Percentiles rank a stretch among this genome's conserved stretches.
phyloP scores from a whole-genome alignment of 2,888 invertebrate species.

The Strigamia maritima region DNA sequence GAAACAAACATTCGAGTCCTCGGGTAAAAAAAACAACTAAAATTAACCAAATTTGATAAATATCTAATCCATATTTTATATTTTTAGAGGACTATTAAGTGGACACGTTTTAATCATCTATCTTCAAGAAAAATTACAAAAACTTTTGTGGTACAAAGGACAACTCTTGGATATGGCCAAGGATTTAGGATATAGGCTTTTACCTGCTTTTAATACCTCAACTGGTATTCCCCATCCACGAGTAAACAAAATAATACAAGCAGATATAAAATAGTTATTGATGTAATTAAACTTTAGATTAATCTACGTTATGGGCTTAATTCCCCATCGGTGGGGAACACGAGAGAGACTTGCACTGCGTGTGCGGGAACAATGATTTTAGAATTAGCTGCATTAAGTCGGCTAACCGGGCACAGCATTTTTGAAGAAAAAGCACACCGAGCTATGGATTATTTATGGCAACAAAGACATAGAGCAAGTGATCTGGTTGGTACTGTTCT shows the following conservation, averaged over 20 bases:
- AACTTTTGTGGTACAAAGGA: constrained; percentile 79
- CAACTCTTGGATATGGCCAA: constrained; percentile 85
- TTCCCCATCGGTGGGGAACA: constrained; percentile 67
- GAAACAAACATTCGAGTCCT: constrained; percentile 96
- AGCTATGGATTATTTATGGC: constrained; percentile 96
- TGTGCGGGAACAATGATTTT: constrained; percentile 97
- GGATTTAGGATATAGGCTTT: constrained; percentile 82
- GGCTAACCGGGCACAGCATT: constrained; percentile 81
- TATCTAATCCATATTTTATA: neutral
- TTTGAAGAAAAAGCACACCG: constrained; percentile 92
- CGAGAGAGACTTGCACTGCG: constrained; percentile 92
- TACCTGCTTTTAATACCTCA: constrained; percentile 97
- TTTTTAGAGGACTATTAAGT: constrained; percentile 76
- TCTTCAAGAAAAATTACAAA: constrained; percentile 69
- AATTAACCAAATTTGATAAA: neutral
- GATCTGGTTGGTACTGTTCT: constrained; percentile 97
- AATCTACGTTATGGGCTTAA: constrained; percentile 80
- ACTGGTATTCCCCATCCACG: constrained; percentile 96
- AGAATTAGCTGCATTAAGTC: constrained; percentile 93
- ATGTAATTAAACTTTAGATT: constrained; percentile 56
- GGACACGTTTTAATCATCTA: constrained; percentile 85
- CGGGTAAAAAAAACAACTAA: constrained; percentile 63
- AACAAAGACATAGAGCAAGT: constrained; percentile 80
- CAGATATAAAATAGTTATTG: neutral
- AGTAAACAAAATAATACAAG: constrained; percentile 56